phyloP scores from a whole-genome alignment of 2,888 invertebrate species.

The Vesta saturnalis region DNA sequence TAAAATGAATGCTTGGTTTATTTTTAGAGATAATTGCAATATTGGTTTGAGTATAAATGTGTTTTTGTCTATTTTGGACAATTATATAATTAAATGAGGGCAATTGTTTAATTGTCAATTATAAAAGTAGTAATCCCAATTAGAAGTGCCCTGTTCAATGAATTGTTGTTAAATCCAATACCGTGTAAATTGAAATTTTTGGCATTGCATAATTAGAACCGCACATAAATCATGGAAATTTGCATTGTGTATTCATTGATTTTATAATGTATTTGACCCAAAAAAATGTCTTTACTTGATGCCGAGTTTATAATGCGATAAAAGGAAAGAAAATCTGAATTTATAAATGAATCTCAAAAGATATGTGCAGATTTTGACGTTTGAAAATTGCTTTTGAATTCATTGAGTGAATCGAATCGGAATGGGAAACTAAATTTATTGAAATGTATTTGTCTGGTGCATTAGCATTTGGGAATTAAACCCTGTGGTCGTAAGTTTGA shows the following conservation, averaged over 20 bases:
- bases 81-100: too few species aligned
- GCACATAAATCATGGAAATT: background rate
- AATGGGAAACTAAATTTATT: conserved; percentile 14
- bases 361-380: conserved; percentile 15
- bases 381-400: conserved; percentile 23
- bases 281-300: background rate
- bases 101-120: too few species aligned
- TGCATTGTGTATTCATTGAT: background rate
- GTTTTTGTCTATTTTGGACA: too few species aligned
- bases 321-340: background rate
- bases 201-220: too few species aligned
- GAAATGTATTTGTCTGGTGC: conserved; percentile 13
- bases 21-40: too few species aligned
- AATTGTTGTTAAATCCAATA: too few species aligned
- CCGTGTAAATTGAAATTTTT: too few species aligned
- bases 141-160: too few species aligned
- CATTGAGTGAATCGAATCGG: conserved; percentile 9
- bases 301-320: background rate
- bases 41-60: too few species aligned
- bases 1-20: too few species aligned
- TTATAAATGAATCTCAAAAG: conserved; percentile 14
- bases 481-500: too few species aligned
- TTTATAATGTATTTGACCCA: background rate
- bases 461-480: background rate
- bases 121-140: too few species aligned